Conservation (phyloP, 2,888 invertebrate species). For the Tridacna gigas region DNA sequence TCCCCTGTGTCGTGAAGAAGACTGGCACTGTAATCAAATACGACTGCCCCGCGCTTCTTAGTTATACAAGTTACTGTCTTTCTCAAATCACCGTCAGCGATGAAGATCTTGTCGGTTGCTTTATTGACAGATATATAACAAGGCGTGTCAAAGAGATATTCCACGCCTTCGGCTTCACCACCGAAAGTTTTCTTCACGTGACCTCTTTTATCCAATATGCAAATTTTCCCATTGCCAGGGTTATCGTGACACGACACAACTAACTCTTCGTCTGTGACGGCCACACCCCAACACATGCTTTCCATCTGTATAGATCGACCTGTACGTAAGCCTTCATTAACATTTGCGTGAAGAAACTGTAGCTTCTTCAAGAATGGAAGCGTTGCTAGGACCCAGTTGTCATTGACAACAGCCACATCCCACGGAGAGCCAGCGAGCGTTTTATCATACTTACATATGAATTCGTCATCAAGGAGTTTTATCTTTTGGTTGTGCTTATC, state of each 20-base stretch:
- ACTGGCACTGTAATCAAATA: constrained; percentile 51
- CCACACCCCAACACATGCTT: constrained; percentile 59
- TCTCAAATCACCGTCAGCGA: constrained; percentile 53
- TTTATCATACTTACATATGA: constrained; percentile 37
- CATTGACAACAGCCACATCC: constrained; percentile 53
- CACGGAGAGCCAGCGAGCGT: constrained; percentile 45
- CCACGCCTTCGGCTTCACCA: constrained; percentile 40
- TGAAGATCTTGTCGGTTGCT: constrained; percentile 44
- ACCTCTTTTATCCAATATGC: constrained; percentile 54
- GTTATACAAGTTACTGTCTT: constrained; percentile 49
- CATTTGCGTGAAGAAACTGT: constrained; percentile 49
- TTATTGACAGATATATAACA: constrained; percentile 50
- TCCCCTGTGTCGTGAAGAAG: constrained; percentile 29
- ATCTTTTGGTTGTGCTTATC: constrained; percentile 57
- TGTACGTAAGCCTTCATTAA: constrained; percentile 39
- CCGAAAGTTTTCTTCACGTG: constrained; percentile 54
- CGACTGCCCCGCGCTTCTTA: constrained; percentile 47
- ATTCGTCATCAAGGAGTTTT: constrained; percentile 41
- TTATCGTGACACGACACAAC: constrained; percentile 54
- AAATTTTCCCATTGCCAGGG: constrained; percentile 54
- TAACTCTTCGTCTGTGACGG: constrained; percentile 41
- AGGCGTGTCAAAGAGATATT: constrained; percentile 46
- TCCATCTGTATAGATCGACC: constrained; percentile 56
- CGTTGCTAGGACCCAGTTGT: constrained; percentile 45
- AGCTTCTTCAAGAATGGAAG: constrained; percentile 52